Evolutionary conservation across 2,113 vertebrate species (phyloP), one percentile per base, ranked within the genome.

Genomic region (Donacobius atricapilla): DNA sequence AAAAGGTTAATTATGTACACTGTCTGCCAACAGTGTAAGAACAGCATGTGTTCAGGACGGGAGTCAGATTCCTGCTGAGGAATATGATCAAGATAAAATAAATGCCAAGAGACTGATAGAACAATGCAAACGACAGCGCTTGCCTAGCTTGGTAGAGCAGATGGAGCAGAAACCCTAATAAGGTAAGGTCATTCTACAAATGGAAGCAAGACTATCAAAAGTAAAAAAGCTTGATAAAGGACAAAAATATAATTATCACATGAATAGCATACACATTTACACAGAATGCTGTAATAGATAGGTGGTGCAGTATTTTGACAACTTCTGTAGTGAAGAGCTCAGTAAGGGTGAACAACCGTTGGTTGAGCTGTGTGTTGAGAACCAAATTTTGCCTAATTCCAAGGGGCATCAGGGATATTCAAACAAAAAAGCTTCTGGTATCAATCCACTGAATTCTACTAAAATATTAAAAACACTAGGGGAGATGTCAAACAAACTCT

Each of bases 71-170:
- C 83, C 94, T 90, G 83, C 91, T 90, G 93, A 93, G 87, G 47
- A 96, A 71, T 84, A 78, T 66, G 93, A 96, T 95, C 79, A 95
- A 90, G 90, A 89, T 81, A 84, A 93, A 97, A 92, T 80, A 94
- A 96, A 93, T 87, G 86, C 91, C 94, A 89, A 73, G 89, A 92
- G 95, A 89, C 91, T 87, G 89, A 92, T 78, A 89, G 87, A 96
- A 70, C 72, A 89, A 75, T 89, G 91, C 83, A 84, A 94, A 81
- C 11, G 8, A 60, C 35, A 83, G 19, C 72, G 37, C 64, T 89
- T 66, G 80, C 42, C 47, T 58, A 30, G 69, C 51, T 81, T 40
- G 13, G 48, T 63, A 56, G 53, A 83, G 51, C 72, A 83, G 83
- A 83, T 89, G 72, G 83, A 89, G 60, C 40, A 84, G 83, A 87